These are phyloP conservation scores for Enteromius argenteus DNA, from an alignment of 2,797 vertebrate species.

Conservation along the genomic window DNA sequence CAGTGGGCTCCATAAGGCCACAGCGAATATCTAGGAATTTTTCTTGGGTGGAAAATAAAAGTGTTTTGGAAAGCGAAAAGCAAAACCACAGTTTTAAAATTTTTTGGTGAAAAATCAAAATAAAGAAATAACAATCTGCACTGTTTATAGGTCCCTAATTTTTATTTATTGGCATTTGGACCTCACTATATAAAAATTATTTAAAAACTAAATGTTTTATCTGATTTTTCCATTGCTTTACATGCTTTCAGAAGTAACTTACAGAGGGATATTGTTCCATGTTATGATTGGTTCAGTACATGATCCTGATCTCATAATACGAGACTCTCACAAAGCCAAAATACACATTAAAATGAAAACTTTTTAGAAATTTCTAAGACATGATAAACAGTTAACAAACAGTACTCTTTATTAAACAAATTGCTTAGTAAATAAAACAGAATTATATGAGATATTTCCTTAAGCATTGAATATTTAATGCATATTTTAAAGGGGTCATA, in stretches of 20 bases:
- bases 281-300: background rate
- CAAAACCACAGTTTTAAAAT: background rate
- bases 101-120: background rate
- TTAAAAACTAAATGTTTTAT: background rate
- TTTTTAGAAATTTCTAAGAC: background rate
- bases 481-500: no score
- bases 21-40: background rate
- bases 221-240: background rate
- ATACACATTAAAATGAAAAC: background rate
- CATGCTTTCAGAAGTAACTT: background rate
- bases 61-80: background rate
- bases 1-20: background rate
- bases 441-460: background rate
- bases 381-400: background rate
- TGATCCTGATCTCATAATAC: background rate
- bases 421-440: background rate
- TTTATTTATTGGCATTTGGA: background rate
- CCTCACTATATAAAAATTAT: background rate
- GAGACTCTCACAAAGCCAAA: background rate
- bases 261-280: background rate
- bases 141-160: background rate
- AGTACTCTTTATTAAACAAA: background rate
- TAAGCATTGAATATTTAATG: no score
- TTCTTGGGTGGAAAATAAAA: background rate
- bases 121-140: background rate